Evolutionary conservation across 2,888 invertebrate species (phyloP), one percentile per base, ranked within the genome.

Genomic region (Glaucopsyche alexis): DNA sequence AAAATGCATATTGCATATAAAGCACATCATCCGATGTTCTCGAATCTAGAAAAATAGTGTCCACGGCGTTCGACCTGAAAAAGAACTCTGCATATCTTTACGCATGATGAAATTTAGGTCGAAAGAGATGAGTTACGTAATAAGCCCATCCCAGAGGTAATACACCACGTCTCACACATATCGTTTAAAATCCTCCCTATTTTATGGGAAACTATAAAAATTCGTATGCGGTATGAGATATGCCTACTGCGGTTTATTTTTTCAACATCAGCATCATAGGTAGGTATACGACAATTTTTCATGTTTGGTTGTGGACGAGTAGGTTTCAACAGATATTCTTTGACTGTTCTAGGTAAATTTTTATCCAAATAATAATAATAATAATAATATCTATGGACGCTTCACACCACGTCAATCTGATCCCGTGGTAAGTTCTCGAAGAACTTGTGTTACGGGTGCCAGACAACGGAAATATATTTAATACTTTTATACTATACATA

Each of bases 41-140:
- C 29, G 60, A 60, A 60, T 38, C 60, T 60, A 60, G 29, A 45
- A 69, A 47, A 49, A 19, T 67, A 16, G 19, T 47, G 49, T 29
- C 38, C 69, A 49, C 19, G 8, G 47, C 49, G 2, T 69, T 19
- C 29, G 66, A 72, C 66, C 72, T 42, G 52, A 72, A 72, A 42
- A 49, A 67, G 66, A 72, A 52, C 42, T 72, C 50, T 72, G 72
- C 72, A 67, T 72, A 72, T 72, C 67, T 67, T 72, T 45, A 72
- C 67, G 66, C 72, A 72, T 72, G 66, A 72, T 72, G 67, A 67
- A 72, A 72, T 72, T 67, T 42, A 72, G 72, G 72, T 72, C 66
- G 66, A 72, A 72, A 66, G 66, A 66, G 66, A 72, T 47, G 45
- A 47, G 69, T 16, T 69, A 69, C 69, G 49, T 47, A 69, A 69